A percentile compares a stretch with the other conserved stretches of the same genome.
Evolutionary conservation across 1,140 invertebrate genomes (phyloP).

Genomic region (Armadillidium nasatum): DNA sequence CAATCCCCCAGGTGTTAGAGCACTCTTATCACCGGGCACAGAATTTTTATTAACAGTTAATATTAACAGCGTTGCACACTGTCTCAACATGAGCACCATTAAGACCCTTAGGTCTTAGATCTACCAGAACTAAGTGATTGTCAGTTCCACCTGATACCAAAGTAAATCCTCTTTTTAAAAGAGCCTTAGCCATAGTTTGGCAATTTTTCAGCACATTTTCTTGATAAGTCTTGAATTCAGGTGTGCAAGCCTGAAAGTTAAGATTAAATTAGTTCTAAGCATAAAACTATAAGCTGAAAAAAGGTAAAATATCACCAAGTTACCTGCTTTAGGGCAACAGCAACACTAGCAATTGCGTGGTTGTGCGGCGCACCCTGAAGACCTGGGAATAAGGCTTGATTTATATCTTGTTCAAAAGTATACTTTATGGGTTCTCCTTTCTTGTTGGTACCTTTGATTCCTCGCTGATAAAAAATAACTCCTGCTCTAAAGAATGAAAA

Average conservation of each 20-base stretch:
- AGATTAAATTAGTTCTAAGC: constrained; percentile 11
- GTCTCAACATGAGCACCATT: constrained; percentile 60
- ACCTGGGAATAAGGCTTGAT: constrained; percentile 65
- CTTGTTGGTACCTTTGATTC: constrained; percentile 51
- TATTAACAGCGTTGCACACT: constrained; percentile 55
- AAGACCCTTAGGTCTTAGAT: constrained; percentile 55
- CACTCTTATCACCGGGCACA: constrained; percentile 62
- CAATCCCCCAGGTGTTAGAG: constrained; percentile 60
- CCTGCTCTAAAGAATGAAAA: constrained; percentile 54
- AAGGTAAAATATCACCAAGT: not conserved
- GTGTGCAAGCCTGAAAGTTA: constrained; percentile 51
- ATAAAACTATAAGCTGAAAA: not conserved
- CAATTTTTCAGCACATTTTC: constrained; percentile 57
- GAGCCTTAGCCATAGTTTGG: constrained; percentile 59
- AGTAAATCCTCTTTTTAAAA: constrained; percentile 64
- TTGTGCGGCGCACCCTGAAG: constrained; percentile 69
- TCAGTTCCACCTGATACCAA: constrained; percentile 76
- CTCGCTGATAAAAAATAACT: constrained; percentile 60
- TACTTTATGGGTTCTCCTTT: constrained; percentile 59
- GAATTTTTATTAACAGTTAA: constrained; percentile 67
- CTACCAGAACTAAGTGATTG: constrained; percentile 73
- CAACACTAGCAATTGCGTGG: constrained; percentile 62
- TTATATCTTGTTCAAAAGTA: constrained; percentile 61
- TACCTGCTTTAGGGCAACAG: constrained; percentile 52
- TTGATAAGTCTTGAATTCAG: constrained; percentile 55